A percentile compares a stretch with the other conserved stretches of the same genome.
Conservation (phyloP, 2,113 vertebrate genomes). For the Seriola rivoliana region DNA sequence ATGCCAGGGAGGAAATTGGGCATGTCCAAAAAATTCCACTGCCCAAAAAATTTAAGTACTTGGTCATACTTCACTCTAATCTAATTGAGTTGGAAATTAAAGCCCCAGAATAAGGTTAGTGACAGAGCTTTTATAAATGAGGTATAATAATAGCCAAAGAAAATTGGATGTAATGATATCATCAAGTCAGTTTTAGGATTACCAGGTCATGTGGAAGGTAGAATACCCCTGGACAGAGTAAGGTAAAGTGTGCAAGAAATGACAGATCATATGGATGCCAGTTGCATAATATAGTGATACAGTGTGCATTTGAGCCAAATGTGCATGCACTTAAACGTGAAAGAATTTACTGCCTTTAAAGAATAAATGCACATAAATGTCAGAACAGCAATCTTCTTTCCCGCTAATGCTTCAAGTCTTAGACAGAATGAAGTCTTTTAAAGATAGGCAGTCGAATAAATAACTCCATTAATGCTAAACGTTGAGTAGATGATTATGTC, state of each 20-base stretch:
- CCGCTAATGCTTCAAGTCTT: neutral
- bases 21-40: slow-evolving; percentile 54
- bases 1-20: slow-evolving; percentile 55
- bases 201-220: slow-evolving; percentile 16
- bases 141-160: slow-evolving; percentile 77
- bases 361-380: neutral
- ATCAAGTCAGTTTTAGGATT: slow-evolving; percentile 57
- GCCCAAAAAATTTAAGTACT: slow-evolving; percentile 59
- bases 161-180: slow-evolving; percentile 72
- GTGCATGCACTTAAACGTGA: neutral
- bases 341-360: slow-evolving; percentile 5
- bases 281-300: neutral
- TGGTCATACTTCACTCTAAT: slow-evolving; percentile 73
- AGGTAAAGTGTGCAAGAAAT: slow-evolving; percentile 6
- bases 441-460: neutral
- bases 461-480: neutral
- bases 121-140: slow-evolving; percentile 81
- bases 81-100: slow-evolving; percentile 79
- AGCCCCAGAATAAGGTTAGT: slow-evolving; percentile 75
- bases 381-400: neutral
- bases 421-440: neutral
- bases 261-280: neutral
- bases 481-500: neutral
- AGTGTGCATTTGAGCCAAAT: neutral
- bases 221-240: slow-evolving; percentile 22